Evolutionary conservation across 30 jellyfish, hydroid and myxozoan species (phyloP), one percentile per base, ranked within the genome.

Genomic region (Catostylus mosaicus): DNA sequence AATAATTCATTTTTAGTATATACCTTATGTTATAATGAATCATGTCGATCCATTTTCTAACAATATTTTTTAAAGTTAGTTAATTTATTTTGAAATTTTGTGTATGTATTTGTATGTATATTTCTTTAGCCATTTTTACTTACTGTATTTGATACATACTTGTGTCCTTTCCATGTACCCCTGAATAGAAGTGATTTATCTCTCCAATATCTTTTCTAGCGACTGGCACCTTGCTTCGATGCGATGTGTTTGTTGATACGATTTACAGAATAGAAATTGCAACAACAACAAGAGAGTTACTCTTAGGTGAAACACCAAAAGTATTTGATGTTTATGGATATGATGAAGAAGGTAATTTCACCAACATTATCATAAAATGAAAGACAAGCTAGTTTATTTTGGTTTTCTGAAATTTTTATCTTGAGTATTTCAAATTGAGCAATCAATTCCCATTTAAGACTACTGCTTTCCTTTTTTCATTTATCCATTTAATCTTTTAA

Each of bases 231-330:
- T 27, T 87, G 31, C 86, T 94, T 1, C 96, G 99, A 1, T 94
- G 99, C 64, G 97, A 94, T 71, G 99, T 94, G 18, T 94, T 94
- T 88, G 99, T 94, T 51, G 99, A 94, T 82, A 50, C 96, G 29
- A 73, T 94, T 34, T 86, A 88, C 52, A 71, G 94, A 35, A 94
- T 94, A 59, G 99, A 94, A 71, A 94, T 94, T 33, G 99, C 99
- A 5, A 94, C 99, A 11, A 94, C 99, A 64, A 88, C 99, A 59
- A 78, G 97, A 48, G 96, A 94, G 57, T 77, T 94, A 11, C 72
- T 94, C 69, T 83, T 94, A 6, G 99, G 99, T 11, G 99, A 94
- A 84, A 77, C 97, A 2, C 99, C 99, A 2, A 97, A 94, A 84
- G 97, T 94, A 22, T 94, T 94, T 83, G 99, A 94, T 75, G 96